These are phyloP conservation scores for Nymphicus hollandicus DNA, from an alignment of 2,113 vertebrate species.

Conservation along the genomic window DNA sequence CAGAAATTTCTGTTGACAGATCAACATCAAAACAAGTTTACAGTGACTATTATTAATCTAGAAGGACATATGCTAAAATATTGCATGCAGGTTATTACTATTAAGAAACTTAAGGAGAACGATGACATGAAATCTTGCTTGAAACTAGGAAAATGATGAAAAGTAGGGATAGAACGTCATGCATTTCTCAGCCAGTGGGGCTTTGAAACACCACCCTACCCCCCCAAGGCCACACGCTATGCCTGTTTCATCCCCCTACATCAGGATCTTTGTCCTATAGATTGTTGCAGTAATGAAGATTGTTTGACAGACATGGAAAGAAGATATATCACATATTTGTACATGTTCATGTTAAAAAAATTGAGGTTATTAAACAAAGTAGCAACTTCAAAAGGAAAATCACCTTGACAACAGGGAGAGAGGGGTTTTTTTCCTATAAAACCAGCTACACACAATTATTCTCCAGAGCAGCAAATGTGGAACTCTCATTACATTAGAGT, in stretches of 20 bases:
- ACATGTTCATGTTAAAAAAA: conserved; percentile 34
- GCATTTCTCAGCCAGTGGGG: rapidly evolving
- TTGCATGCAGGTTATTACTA: not conserved
- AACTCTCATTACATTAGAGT: not conserved
- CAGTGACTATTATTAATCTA: not conserved
- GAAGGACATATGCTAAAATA: not conserved
- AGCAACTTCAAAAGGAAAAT: conserved; percentile 27
- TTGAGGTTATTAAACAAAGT: not conserved
- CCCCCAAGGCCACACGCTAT: rapidly evolving
- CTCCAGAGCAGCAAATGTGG: not conserved
- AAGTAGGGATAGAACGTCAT: not conserved
- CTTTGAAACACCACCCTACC: not conserved
- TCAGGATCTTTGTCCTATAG: not conserved
- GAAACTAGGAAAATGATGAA: not conserved
- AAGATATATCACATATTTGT: not conserved
- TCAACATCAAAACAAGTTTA: not conserved
- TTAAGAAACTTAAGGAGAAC: not conserved
- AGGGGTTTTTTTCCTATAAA: not conserved
- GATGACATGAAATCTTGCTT: not conserved
- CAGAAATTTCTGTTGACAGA: not conserved
- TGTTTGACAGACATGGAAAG: not conserved
- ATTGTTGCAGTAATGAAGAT: not conserved
- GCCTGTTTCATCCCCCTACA: not conserved
- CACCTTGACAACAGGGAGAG: conserved; percentile 27
- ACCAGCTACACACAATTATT: conserved; percentile 21